phyloP scores from a whole-genome alignment of 1,140 invertebrate species.

The Stenopsyche tienmushanensis region DNA sequence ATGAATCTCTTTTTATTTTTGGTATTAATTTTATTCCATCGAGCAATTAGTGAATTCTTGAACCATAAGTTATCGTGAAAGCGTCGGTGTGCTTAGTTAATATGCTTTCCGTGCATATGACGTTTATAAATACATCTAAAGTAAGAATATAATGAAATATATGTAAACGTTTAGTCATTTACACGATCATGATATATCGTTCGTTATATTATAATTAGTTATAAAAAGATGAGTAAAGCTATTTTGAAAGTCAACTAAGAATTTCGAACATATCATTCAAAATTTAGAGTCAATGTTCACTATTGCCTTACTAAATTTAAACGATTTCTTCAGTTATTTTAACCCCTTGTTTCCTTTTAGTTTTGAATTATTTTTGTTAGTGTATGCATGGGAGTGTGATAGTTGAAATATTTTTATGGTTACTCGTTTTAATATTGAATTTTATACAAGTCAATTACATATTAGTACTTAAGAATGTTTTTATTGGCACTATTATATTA shows the following conservation, averaged over 20 bases:
- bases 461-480: constrained; percentile 13
- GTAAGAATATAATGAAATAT: not conserved
- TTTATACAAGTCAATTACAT: constrained; percentile 16
- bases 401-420: not conserved
- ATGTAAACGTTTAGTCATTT: too few species aligned
- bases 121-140: not conserved
- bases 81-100: too few species aligned
- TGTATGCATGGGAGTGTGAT: not conserved
- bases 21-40: too few species aligned
- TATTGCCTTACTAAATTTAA: constrained; percentile 20
- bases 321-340: not conserved
- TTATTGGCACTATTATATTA: not conserved
- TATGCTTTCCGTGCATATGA: too few species aligned
- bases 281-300: not conserved
- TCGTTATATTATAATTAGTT: too few species aligned
- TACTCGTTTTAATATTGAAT: constrained; percentile 3
- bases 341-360: not conserved
- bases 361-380: not conserved
- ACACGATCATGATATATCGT: not conserved
- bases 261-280: constrained; percentile 21
- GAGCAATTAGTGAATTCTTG: too few species aligned
- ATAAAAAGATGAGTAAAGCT: too few species aligned
- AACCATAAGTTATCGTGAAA: too few species aligned
- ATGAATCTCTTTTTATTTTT: too few species aligned
- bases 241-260: too few species aligned